phyloP scores from a whole-genome alignment of 2,113 vertebrate species.

The Rhinopomastus cyanomelas region DNA sequence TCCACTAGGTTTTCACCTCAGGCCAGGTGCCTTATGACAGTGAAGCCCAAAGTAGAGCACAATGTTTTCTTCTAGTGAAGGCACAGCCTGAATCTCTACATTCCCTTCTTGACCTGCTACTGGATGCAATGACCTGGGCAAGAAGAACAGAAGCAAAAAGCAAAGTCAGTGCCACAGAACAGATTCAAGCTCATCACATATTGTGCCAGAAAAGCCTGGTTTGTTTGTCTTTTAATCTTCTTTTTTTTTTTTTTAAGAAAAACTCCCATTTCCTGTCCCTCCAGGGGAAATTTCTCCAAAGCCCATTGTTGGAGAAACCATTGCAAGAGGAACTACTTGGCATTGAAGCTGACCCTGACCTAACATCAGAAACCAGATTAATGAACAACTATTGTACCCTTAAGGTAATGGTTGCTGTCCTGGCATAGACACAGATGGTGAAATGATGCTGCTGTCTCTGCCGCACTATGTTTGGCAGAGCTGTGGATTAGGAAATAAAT shows the following conservation, averaged over 20 bases:
- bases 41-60: neutral
- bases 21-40: neutral
- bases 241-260: neutral
- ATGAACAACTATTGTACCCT: neutral
- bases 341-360: neutral
- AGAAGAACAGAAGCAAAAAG: neutral
- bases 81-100: neutral
- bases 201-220: neutral
- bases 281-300: neutral
- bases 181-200: neutral
- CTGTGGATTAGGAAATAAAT: neutral
- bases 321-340: neutral
- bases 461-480: neutral
- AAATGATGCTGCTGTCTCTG: neutral
- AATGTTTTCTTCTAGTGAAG: neutral
- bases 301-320: neutral
- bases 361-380: neutral
- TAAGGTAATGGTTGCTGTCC: neutral
- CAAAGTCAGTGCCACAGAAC: neutral
- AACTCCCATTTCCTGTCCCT: neutral
- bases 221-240: neutral
- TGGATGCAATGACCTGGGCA: fast-evolving
- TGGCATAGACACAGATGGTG: neutral
- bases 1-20: constrained; percentile 16
- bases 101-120: neutral